Evolutionary conservation across 2,113 vertebrate genomes (phyloP), one percentile per base, ranked within the genome.

Genomic region (Elgaria multicarinata): DNA sequence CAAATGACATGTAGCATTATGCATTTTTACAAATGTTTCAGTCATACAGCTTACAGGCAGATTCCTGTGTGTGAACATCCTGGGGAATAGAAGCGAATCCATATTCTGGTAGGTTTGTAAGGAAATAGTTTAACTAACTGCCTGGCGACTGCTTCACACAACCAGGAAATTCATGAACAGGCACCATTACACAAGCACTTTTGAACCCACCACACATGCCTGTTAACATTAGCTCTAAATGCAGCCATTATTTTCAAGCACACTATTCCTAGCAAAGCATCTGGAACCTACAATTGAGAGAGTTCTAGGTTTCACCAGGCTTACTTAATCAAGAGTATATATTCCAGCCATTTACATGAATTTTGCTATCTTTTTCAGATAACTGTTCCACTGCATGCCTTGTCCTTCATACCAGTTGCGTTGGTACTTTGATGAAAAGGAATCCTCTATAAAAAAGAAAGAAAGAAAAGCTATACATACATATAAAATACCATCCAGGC

Each of bases 371-470:
- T 92, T 84, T 53, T 78, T 88, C 87, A 89, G 33, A 18, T 85
- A 50, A 79, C 74, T 87, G 22, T 67, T 86, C 76, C 64, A 20
- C 53, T 85, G 62, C 8, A 83, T 81, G 92, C 86, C 9, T 22
- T 0, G 9, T 39, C 90, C 85, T 91, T 93, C 26, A 78, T 92
- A 76, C 66, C 26, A 92, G 1, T 9, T 0, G 86, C 62, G 28
- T 87, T 92, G 90, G 64, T 87, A 93, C 85, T 16, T 82, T 81
- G 87, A 84, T 93, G 88, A 93, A 90, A 83, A 69, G 24, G 90
- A 94, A 90, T 87, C 14, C 89, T 75, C 93, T n/a, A n/a, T n/a
- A n/a, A n/a, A n/a, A n/a, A n/a, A n/a, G n/a, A n/a, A n/a, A n/a
- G n/a, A n/a, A n/a, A n/a, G n/a, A n/a, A n/a, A n/a, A 80, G 67